Evolutionary conservation across 2,113 vertebrate species (phyloP).

Genomic region (Speoplatyrhinus poulsoni): DNA sequence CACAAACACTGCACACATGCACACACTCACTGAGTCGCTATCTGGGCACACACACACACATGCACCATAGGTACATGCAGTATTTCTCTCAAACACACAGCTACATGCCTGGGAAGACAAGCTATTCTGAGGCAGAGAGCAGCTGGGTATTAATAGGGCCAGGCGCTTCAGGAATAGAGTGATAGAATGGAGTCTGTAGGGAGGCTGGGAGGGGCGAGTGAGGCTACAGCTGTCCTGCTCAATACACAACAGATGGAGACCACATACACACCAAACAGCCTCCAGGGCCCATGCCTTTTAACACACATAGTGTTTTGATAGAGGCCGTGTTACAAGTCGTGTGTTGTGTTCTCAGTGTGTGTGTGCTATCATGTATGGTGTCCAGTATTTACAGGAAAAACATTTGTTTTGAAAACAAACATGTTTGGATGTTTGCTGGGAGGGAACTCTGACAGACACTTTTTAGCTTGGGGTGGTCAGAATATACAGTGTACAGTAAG

Average conservation of each 20-base stretch:
- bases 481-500: too few species aligned
- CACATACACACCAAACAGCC: slow-evolving; percentile 1
- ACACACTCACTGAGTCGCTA: background rate
- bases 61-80: slow-evolving; percentile 15
- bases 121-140: slow-evolving; percentile 90
- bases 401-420: background rate
- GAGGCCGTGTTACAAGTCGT: background rate
- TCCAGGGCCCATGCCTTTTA: slow-evolving; percentile 6
- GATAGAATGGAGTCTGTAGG: slow-evolving; percentile 82
- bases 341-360: background rate
- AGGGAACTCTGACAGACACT: too few species aligned
- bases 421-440: background rate
- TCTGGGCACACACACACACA: slow-evolving; percentile 1
- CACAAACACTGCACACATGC: background rate
- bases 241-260: slow-evolving; percentile 51
- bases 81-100: slow-evolving; percentile 45
- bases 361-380: background rate
- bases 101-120: slow-evolving; percentile 77
- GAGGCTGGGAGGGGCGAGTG: slow-evolving; percentile 37
- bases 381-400: background rate
- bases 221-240: slow-evolving; percentile 76
- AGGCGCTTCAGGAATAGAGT: slow-evolving; percentile 83
- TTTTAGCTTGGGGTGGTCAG: too few species aligned
- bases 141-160: slow-evolving; percentile 90
- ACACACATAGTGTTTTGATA: slow-evolving; percentile 7